These are phyloP conservation scores for Mantis religiosa DNA, from an alignment of 2,888 invertebrate species.

Conservation along the genomic window DNA sequence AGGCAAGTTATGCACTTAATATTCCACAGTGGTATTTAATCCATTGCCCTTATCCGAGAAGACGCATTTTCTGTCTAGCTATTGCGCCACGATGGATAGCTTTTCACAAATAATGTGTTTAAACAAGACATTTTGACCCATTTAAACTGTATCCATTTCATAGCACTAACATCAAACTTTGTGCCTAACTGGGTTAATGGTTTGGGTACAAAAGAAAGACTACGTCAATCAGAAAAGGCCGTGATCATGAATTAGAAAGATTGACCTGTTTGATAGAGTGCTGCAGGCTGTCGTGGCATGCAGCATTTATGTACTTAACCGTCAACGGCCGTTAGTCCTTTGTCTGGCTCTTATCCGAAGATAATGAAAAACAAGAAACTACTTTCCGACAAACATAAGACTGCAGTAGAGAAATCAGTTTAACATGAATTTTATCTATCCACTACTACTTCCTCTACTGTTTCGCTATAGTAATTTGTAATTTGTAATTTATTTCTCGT, in stretches of 20 bases:
- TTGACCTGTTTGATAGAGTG: background rate
- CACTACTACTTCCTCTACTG: too few species aligned
- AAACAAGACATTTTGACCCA: background rate
- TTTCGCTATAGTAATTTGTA: too few species aligned
- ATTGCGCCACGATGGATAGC: background rate
- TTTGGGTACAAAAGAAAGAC: background rate
- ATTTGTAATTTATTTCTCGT: too few species aligned
- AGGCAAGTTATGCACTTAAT: too few species aligned
- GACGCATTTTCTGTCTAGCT: background rate
- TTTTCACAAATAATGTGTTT: background rate
- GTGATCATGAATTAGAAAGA: background rate
- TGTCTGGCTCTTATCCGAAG: background rate
- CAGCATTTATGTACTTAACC: background rate
- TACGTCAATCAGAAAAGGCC: background rate
- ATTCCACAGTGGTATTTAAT: too few species aligned
- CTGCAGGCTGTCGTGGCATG: background rate
- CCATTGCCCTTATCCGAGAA: background rate
- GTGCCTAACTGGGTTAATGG: background rate
- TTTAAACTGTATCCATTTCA: background rate
- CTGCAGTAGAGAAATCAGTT: too few species aligned
- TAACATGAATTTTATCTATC: too few species aligned
- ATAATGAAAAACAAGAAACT: background rate
- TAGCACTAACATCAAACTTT: background rate
- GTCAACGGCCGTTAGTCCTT: background rate
- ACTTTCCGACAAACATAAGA: too few species aligned